Base-by-base conservation (phyloP, 2,888 invertebrate genomes). In the Hirtodrosophila cameraria region DNA sequence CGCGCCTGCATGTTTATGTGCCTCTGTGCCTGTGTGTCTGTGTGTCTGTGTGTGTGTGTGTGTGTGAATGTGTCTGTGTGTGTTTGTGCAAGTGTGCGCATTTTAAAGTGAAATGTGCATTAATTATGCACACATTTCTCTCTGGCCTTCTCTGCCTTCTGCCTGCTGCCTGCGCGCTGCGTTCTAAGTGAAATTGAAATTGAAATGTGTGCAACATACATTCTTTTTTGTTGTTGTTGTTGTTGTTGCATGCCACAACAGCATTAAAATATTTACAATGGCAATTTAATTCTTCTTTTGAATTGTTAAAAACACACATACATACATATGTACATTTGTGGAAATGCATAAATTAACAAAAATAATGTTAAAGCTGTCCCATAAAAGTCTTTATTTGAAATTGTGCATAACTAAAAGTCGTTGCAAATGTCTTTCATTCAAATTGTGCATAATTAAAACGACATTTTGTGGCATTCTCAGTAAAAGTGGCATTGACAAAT, bases 21-120 rank as follows among this genome's bases (percentile, higher is more conserved):
- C 12, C 18, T 60, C 36, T 27, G 42, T 54, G 23, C 49, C 28
- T 60, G 41, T 33, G 41, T 27, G 28, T 31, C 15, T 25, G 20
- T 25, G 35, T 53, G 63, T 48, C 55, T 62, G 57, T 45, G 46
- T 58, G 6, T 5, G 9, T 46, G 12, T 18, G 25, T 12, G 23
- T 35, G 55, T 54, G 43, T 25, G 41, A 27, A 15, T 63, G 43
- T 28, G 39, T 42, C 38, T 53, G 23, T 50, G 38, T 31, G 42
- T 20, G 25, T 48, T 33, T 38, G 46, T 54, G 52, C 43, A 68
- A 20, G 69, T 42, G 68, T 63, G 49, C 75, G 78, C 73, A 83
- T 83, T 75, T 83, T 85, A 82, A 83, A 80, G 82, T 83, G 82
- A 83, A 83, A 80, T 83, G 66, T 83, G 80, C 86, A 83, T 83